phyloP scores from a whole-genome alignment of 1,140 invertebrate genomes.

The Danaus melanippus region DNA sequence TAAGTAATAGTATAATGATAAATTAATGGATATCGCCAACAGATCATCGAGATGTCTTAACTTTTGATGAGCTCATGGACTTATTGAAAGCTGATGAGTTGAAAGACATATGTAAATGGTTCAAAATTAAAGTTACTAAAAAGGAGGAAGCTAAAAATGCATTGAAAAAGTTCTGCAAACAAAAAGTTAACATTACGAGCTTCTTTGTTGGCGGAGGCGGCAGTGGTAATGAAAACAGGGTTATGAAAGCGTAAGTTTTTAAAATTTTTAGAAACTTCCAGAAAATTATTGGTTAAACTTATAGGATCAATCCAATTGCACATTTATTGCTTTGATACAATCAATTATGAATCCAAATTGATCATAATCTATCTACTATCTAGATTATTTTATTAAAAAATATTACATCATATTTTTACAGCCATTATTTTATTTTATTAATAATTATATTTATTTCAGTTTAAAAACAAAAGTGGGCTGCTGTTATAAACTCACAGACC shows the following conservation, averaged over 20 bases:
- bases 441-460: constrained; percentile 31
- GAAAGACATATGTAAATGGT: constrained; percentile 40
- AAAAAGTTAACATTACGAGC: constrained; percentile 32
- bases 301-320: too few species aligned
- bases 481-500: constrained; percentile 42
- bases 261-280: neutral
- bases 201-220: constrained; percentile 28
- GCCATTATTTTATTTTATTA: neutral
- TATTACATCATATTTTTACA: neutral
- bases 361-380: too few species aligned
- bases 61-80: constrained; percentile 34
- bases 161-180: constrained; percentile 23
- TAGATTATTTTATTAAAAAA: too few species aligned
- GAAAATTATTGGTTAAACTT: too few species aligned
- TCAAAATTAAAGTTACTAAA: constrained; percentile 32
- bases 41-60: constrained; percentile 27
- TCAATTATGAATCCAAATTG: too few species aligned
- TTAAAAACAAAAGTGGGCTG: constrained; percentile 32
- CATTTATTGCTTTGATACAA: too few species aligned
- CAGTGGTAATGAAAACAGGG: constrained; percentile 29
- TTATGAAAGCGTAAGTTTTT: constrained; percentile 34
- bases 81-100: constrained; percentile 41
- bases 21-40: neutral
- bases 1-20: constrained; percentile 10
- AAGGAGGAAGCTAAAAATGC: constrained; percentile 31